Evolutionary conservation across 2,113 vertebrate genomes (phyloP), one percentile per base, ranked within the genome.

Genomic region (Brachionichthys hirsutus): DNA sequence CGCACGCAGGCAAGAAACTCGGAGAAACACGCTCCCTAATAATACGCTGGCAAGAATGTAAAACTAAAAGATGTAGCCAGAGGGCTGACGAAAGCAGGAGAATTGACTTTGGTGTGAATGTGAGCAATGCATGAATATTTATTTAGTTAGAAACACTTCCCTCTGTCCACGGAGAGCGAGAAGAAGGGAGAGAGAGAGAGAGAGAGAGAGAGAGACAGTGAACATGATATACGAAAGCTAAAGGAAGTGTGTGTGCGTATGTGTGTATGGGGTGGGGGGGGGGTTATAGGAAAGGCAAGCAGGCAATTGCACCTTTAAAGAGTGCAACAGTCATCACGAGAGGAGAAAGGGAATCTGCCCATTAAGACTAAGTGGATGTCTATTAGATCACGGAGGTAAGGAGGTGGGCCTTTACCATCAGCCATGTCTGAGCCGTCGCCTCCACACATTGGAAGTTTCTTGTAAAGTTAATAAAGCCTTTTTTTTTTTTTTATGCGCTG

Each of bases 331-430:
- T 87, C 85, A 85, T 84, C 85, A 86, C 43, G 54, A 80, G 81
- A 64, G 70, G 78, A 84, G 84, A 87, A 89, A 89, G 87, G 80
- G 79, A 89, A 90, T 89, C 80, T 86, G 79, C 72, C 82, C 85
- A 90, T 88, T 90, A 90, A 86, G 79, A 82, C 82, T 87, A 89
- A 90, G 88, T 89, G 89, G 81, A 81, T 73, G 82, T 87, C 87
- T 90, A 90, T 90, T 90, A 91, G 88, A 89, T 90, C 89, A 90
- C 47, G 66, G 84, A 88, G 83, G 85, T 88, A 88, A 87, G 84
- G 85, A 88, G 86, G 83, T 88, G 85, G 80, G 77, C 83, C 83
- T 90, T 90, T 88, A 89, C 86, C 88, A 89, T 86, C 83, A 88
- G 80, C 66, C 80, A 56, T 63, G 73, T 64, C 80, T 77, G 70